Base-by-base conservation (phyloP, 2,888 invertebrate species). In the Willowsia nigromaculata region DNA sequence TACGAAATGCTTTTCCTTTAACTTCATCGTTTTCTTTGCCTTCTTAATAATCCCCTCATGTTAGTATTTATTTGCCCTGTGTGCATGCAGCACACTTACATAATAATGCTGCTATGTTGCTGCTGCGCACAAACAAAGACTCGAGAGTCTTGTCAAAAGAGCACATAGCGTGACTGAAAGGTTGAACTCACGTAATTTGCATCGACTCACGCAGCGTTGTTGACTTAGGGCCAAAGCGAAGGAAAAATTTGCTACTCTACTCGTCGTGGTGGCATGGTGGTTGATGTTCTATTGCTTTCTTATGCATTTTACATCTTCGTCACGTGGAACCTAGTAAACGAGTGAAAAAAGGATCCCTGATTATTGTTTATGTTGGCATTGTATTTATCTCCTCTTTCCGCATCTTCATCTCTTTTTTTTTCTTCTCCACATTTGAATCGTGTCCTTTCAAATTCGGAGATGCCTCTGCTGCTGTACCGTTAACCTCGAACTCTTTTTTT, bases 81-180 rank as follows among this genome's bases (percentile, higher is more conserved):
- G 5, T 33, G 65, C 0, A 13, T 65, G 6, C 37, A n/a, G 5
- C n/a, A n/a, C 65, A n/a, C 65, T 65, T 65, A 30, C 27, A 59
- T 56, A 59, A 80, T 74, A 15, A n/a, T n/a, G 3, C 56, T 11
- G 22, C 25, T 15, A 25, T 40, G 18, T 2, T 43, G 43, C 27
- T 56, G 37, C 25, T 18, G 56, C 30, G 37, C 15, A 22, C 27
- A 53, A 43, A 78, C 78, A 78, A 80, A 56, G 80, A 33, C 59
- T 80, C 56, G 7, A 56, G 59, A 80, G 80, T 40, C 56, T 56
- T 80, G 80, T 80, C 80, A 80, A 59, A 80, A 82, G 62, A 53
- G 71, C 53, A 78, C 86, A 59, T 89, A 80, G 78, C 88, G 84
- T 89, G 88, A 89, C 88, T 78, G 84, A 84, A 80, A 81, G 88